phyloP scores from a whole-genome alignment of 1,140 invertebrate species.

The Plodia interpunctella region DNA sequence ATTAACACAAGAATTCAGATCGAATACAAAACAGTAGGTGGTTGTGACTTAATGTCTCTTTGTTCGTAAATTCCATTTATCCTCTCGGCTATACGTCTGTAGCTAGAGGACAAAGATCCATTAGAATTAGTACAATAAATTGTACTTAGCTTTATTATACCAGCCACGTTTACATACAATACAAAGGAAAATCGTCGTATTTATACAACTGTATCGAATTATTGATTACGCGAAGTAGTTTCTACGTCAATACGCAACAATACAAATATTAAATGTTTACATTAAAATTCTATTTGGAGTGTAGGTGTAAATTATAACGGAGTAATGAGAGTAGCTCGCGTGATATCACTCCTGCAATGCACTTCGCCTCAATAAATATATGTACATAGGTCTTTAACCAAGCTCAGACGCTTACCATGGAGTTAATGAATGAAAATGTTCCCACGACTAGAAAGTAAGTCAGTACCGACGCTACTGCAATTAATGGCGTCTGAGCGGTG shows the following conservation, averaged over 20 bases:
- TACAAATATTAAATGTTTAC: neutral
- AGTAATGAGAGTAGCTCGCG: conserved; percentile 2
- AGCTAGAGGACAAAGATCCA: neutral
- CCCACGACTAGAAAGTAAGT: conserved; percentile 20
- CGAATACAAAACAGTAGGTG: conserved; percentile 5
- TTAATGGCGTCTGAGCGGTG: neutral
- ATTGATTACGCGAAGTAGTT: neutral
- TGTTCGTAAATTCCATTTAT: conserved; percentile 6
- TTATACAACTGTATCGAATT: neutral
- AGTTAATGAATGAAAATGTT: conserved; percentile 19
- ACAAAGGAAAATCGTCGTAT: neutral
- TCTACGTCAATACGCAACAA: neutral
- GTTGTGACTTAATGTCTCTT: conserved; percentile 5
- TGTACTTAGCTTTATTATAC: conserved; percentile 1
- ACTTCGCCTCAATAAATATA: conserved; percentile 1
- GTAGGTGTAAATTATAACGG: neutral
- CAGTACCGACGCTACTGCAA: conserved; percentile 4
- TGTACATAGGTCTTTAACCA: neutral
- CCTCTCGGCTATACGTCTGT: neutral
- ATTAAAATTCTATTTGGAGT: neutral
- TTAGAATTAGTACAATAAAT: conserved; percentile 3
- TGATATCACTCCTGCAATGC: neutral
- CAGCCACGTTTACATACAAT: neutral
- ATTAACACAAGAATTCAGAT: conserved; percentile 2
- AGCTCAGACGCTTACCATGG: conserved; percentile 3